Evolutionary conservation across 2,113 vertebrate genomes (phyloP), one percentile per base, ranked within the genome.

Genomic region (Corythoichthys intestinalis): DNA sequence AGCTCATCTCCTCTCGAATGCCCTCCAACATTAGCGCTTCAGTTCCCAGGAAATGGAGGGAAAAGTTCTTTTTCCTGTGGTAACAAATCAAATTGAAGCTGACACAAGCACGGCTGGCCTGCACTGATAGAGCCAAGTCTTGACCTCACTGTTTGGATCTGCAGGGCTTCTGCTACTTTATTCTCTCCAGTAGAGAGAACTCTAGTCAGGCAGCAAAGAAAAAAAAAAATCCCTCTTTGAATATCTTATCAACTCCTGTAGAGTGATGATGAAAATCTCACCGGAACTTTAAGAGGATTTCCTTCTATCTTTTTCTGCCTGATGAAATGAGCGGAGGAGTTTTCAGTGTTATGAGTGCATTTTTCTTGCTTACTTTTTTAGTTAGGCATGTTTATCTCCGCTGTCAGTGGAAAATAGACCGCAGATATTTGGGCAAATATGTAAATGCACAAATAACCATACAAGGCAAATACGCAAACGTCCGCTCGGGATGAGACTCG

Each of bases 381-480:
- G 60, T 65, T 78, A 46, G 64, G 71, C 72, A 46, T 85, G 85
- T 90, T 87, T 85, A 83, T 79, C 66, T 66, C n/a, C 0, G 0
- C 76, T 79, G 72, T 88, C 83, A 81, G 67, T 82, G 81, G 84
- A 88, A 88, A 89, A 85, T 76, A 65, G 49, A 73, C 56, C 75
- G 70, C 63, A 70, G 77, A 82, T 67, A 74, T 46, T 54, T 15
- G 54, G 53, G 81, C 66, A 79, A 78, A 76, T 61, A 74, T 15
- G 75, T 79, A 83, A 81, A 71, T 67, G 50, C 74, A 74, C 60
- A 86, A 87, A 85, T 72, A 84, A 69, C 84, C 76, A 52, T 78
- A 83, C 61, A 84, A 81, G 72, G 78, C 37, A 41, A 72, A 70
- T 38, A 67, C 57, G 35, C n/a, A 67, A 48, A 15, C 7, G 41